Evolutionary conservation across 2,113 vertebrate species (phyloP).

Genomic region (Daphoenositta chrysoptera): DNA sequence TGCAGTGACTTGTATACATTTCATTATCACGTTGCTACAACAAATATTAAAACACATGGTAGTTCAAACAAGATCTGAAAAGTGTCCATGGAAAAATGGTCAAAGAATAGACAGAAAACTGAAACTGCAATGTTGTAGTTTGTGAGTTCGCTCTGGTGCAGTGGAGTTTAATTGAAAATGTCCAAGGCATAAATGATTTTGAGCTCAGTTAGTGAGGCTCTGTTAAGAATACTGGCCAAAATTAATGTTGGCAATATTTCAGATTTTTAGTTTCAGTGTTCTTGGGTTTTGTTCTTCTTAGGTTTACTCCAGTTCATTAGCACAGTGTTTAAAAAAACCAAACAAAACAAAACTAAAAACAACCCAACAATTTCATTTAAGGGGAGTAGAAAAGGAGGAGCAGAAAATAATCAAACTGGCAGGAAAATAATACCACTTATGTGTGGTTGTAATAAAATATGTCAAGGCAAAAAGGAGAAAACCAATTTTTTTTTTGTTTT

Average conservation of each 20-base stretch:
- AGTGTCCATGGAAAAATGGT: neutral
- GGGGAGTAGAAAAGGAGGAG: neutral
- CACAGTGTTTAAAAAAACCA: neutral
- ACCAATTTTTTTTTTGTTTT: neutral
- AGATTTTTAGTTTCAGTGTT: neutral
- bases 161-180: neutral
- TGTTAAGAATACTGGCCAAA: neutral
- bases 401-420: neutral
- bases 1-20: neutral
- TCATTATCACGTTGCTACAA: constrained; percentile 24
- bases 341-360: neutral
- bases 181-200: neutral
- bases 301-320: neutral
- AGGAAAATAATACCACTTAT: neutral
- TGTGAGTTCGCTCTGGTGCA: neutral
- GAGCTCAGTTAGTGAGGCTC: neutral
- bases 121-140: neutral
- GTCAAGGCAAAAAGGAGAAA: neutral
- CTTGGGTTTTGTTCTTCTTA: neutral
- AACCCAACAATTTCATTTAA: neutral
- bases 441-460: neutral
- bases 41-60: neutral
- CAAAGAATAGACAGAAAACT: neutral
- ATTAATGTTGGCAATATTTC: neutral
- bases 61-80: neutral